Base-by-base conservation (phyloP, 2,888 invertebrate species). In the Macropis europaea region DNA sequence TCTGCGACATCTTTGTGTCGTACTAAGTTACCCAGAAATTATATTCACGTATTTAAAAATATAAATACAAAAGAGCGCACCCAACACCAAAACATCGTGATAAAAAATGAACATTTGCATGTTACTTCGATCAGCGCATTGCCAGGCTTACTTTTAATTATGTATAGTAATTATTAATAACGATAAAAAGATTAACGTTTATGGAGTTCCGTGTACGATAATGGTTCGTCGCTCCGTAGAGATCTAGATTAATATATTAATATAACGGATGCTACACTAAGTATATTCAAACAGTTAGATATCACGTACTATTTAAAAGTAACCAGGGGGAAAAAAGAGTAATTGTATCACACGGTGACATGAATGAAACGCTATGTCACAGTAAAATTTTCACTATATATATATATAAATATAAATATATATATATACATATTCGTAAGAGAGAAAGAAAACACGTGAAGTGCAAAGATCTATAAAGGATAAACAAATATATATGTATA, bases 211-310 rank as follows among this genome's bases (percentile, higher is more conserved):
- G 66, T 73, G 69, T 79, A 75, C 73, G 70, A 81, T 74, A 73
- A 73, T 53, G 73, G n/a, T 79, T 77, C 70, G 76, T 75, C 61
- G 74, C 78, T 77, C 63, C 71, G 71, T 86, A 86, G 83, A 81
- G 73, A 45, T 82, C 59, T 87, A 86, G 85, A 86, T 84, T 83
- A 82, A 83, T 81, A 84, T 83, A 81, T 82, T 81, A n/a, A n/a
- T n/a, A 79, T 54, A 67, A 66, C 79, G 76, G 73, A 72, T 73
- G 77, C 75, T 73, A 77, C n/a, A n/a, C 50, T 84, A 82, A 79
- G 73, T 75, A 81, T 81, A 82, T 79, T 77, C 69, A 72, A 76
- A 54, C 73, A 79, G 63, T 73, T 79, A 81, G 76, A 76, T 85
- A 83, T 76, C 76, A 79, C 77, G 76, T 84, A 86, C 80, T 87